Conservation (phyloP, 53 echinoderm and acorn worm species). For the Antedon mediterranea region DNA sequence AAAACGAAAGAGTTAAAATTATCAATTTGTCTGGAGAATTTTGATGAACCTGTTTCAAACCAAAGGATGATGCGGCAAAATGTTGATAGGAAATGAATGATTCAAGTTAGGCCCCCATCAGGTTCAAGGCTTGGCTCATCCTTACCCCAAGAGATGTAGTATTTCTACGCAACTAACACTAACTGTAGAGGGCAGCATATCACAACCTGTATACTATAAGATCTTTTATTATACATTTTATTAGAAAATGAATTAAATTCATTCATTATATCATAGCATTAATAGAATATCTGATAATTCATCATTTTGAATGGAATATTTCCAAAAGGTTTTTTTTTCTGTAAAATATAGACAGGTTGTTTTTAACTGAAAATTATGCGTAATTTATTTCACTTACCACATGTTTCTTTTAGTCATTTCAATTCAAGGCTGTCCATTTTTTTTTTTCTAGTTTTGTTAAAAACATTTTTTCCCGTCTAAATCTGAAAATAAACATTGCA, state of each 20-base stretch:
- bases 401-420: no score
- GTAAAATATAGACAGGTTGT: no score
- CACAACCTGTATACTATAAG: no score
- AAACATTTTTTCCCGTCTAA: not conserved
- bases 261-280: no score
- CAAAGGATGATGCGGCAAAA: not conserved
- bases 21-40: not conserved
- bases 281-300: no score
- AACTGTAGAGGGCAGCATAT: not conserved
- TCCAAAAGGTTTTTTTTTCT: no score
- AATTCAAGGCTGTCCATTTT: no score
- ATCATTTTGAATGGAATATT: no score
- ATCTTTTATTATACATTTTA: no score
- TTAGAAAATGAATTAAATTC: no score
- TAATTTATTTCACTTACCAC: no score
- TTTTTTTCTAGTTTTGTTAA: not conserved
- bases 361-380: no score
- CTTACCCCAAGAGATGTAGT: not conserved
- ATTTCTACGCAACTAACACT: not conserved
- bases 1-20: not conserved
- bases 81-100: not conserved
- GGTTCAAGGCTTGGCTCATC: not conserved
- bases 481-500: not conserved
- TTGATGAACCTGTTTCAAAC: not conserved
- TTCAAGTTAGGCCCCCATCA: not conserved